Evolutionary conservation across 2,113 vertebrate species (phyloP), one percentile per base, ranked within the genome.

Genomic region (Pseudopipra pipra): DNA sequence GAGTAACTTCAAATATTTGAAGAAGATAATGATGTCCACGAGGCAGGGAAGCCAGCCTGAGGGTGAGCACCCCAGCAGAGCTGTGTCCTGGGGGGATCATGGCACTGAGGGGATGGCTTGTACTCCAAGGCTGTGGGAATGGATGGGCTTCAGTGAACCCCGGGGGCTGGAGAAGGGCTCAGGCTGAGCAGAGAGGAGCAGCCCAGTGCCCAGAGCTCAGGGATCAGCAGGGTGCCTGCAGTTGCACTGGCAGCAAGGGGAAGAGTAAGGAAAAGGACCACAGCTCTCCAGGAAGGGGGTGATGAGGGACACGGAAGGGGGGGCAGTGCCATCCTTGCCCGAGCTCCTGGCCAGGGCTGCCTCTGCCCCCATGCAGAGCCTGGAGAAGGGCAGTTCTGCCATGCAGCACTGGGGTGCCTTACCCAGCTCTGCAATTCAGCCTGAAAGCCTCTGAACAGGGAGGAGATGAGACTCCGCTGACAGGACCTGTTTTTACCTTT

Each of bases 41-140:
- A 6, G 59, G 8, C 41, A 27, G 17, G 47, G 39, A 54, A 71
- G 63, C 17, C 39, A 54, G 35, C 39, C 37, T 9, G 4, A 63
- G n/a, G n/a, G 12, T 4, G 1, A 47, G 63, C 25, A 27, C 22
- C 8, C 3, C n/a, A 19, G 39, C n/a, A 47, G 56, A 54, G 25
- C 24, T 31, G 37, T 11, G 22, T 19, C 24, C 9, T 14, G 3
- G 9, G 5, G 27, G 21, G 9, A 22, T 6, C 0, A 1, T 33
- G 39, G 62, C 14, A 16, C 14, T 3, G 13, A 13, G 8, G 5
- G 41, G 51, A 3, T 15, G 63, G 14, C 9, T 41, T 12, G 49
- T 3, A 11, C 55, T 37, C 6, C 28, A 7, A 14, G 10, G 37
- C 49, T 46, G 41, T 1, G 1, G 24, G 44, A 13, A 3, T 15